Conservation (phyloP, 2,797 vertebrate genomes). For the Thalassophryne amazonica region DNA sequence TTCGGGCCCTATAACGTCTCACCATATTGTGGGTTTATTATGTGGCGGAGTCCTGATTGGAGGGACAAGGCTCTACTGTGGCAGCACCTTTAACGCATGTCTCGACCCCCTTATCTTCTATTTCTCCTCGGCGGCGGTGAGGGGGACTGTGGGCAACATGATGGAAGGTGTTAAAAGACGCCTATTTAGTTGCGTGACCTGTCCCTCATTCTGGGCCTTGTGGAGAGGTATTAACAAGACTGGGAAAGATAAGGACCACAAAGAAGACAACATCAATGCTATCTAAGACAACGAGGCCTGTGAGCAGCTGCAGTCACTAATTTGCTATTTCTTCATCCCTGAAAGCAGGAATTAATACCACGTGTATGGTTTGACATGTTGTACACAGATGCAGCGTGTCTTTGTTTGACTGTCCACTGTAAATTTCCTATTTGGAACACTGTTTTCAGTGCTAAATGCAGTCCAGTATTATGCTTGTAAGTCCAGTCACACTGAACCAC, state of each 20-base stretch:
- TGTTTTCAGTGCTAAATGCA: too few relatives aligned
- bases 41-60: constrained; percentile 75
- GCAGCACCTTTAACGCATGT: constrained; percentile 86
- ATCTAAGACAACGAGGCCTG: constrained; percentile 48
- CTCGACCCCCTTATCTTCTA: constrained; percentile 91
- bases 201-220: constrained; percentile 8
- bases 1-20: constrained; percentile 90
- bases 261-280: constrained; percentile 57
- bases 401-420: constrained; percentile 23
- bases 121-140: constrained; percentile 83
- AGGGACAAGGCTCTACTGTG: constrained; percentile 78
- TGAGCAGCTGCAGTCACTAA: constrained; percentile 28
- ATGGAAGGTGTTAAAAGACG: constrained; percentile 39
- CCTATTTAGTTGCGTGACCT: constrained; percentile 39
- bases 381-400: neutral
- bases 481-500: too few relatives aligned
- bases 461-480: too few relatives aligned
- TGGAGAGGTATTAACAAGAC: constrained; percentile 25
- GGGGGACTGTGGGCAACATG: constrained; percentile 63
- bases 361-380: constrained; percentile 31
- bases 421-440: constrained; percentile 34
- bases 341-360: constrained; percentile 50
- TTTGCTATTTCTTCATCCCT: constrained; percentile 44
- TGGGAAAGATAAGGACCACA: constrained; percentile 50
- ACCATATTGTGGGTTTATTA: constrained; percentile 56